Base-by-base conservation (phyloP, 2,113 vertebrate genomes). In the Origma solitaria region DNA sequence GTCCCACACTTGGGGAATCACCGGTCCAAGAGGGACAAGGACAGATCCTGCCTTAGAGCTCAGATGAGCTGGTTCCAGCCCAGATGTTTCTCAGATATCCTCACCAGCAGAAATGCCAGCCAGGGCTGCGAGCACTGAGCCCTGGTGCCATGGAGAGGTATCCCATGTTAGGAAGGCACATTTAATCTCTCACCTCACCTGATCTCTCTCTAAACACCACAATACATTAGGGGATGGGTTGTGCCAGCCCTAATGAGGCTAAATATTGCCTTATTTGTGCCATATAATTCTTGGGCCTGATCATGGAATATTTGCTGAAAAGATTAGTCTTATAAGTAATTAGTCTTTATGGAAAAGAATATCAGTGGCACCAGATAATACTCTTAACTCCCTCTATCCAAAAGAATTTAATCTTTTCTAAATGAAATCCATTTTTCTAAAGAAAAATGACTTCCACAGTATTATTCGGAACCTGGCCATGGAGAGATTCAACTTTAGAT, bases 401-500 rank as follows among this genome's bases (percentile, higher is more conserved):
- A 92, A 94, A 88, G 82, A 90, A 92, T 88, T 94, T 94, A 77
- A 90, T 92, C 38, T 94, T 37, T 86, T 81, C 61, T 90, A 93
- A 96, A 94, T 65, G 33, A 95, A 96, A 90, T 56, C n/a, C 28
- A 71, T 88, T 93, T 96, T 94, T 90, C 65, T 87, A 44, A 82
- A 76, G 92, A 92, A 95, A 94, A 86, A 73, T 82, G 0, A 57
- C 82, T 86, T 91, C 69, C 40, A 73, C 9, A 8, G 65, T 71
- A 80, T 88, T 94, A 95, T 75, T 93, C 65, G 2, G 72, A 92
- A 80, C 75, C 38, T 84, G 84, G 53, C 54, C 37, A 16, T 35
- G 30, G 60, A 94, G 82, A 93, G 60, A 94, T 92, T 53, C 68
- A 86, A 31, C 76, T 93, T 95, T 53, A 95, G 73, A 94, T 64